These are phyloP conservation scores for Camptogramma bilineatum DNA, from an alignment of 2,888 invertebrate genomes.

Conservation along the genomic window DNA sequence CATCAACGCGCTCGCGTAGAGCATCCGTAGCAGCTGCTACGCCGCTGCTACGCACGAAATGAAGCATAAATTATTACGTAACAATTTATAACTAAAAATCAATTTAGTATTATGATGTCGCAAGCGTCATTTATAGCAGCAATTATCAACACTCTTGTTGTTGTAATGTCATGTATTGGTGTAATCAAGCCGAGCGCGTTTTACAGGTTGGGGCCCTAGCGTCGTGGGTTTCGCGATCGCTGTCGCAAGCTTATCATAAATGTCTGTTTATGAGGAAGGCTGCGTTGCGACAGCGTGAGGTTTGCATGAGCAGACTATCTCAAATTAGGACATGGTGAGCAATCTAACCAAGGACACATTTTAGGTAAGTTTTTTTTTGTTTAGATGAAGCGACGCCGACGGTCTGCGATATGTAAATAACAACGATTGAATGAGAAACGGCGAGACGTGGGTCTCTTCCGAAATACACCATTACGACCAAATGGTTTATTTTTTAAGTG, in stretches of 20 bases:
- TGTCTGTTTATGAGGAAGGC: conserved; percentile 10
- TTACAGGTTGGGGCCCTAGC: background rate
- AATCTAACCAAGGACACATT: conserved; percentile 9
- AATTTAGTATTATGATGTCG: background rate
- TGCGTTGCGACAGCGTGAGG: conserved; percentile 5
- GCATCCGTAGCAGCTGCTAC: conserved; percentile 34
- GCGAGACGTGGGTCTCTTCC: no score
- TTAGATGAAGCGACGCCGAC: no score
- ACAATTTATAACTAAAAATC: background rate
- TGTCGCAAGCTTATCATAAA: conserved; percentile 19
- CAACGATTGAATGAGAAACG: no score
- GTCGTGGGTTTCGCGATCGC: background rate
- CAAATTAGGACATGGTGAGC: conserved; percentile 4
- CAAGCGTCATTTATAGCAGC: background rate
- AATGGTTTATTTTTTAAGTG: no score
- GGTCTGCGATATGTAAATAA: no score
- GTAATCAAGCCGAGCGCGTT: background rate
- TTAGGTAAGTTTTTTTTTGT: background rate
- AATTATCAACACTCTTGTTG: background rate
- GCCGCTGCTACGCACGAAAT: conserved; percentile 39
- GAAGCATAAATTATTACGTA: background rate
- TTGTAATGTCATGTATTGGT: background rate
- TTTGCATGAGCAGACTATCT: background rate
- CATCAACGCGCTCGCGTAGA: conserved; percentile 49
- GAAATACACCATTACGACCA: no score